These are phyloP conservation scores for Brachycybe producta DNA, from an alignment of 2,888 invertebrate species.

Conservation along the genomic window DNA sequence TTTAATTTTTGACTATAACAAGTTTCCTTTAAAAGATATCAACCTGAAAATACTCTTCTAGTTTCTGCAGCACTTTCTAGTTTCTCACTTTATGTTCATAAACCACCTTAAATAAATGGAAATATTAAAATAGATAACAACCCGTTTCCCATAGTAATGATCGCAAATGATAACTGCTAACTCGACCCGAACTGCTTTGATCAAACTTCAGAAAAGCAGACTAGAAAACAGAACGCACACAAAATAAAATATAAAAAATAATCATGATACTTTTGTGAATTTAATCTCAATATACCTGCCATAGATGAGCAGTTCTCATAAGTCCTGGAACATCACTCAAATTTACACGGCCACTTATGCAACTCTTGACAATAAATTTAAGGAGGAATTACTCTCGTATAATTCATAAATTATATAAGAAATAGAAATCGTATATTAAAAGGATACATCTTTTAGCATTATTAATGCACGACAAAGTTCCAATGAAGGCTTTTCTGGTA, in stretches of 20 bases:
- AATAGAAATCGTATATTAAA: constrained; percentile 13
- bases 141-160: constrained; percentile 53
- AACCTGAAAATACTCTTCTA: no score
- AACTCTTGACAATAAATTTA: constrained; percentile 28
- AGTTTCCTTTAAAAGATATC: no score
- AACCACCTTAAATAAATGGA: neutral
- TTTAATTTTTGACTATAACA: no score
- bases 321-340: constrained; percentile 48
- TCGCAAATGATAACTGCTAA: constrained; percentile 49
- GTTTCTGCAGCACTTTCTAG: neutral
- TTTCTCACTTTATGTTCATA: neutral
- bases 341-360: constrained; percentile 48
- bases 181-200: constrained; percentile 39
- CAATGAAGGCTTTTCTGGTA: constrained; percentile 47
- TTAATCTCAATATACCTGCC: constrained; percentile 40
- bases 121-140: constrained; percentile 9
- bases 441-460: constrained; percentile 46
- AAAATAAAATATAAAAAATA: constrained; percentile 22
- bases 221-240: no score
- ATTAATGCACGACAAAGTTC: constrained; percentile 54
- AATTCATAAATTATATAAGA: neutral
- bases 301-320: constrained; percentile 50
- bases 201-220: constrained; percentile 46
- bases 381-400: neutral
- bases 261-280: neutral